Percentiles rank a stretch among this genome's conserved stretches.
These are phyloP conservation scores for Yponomeuta malinellus DNA, from an alignment of 2,888 invertebrate genomes.

Conservation along the genomic window DNA sequence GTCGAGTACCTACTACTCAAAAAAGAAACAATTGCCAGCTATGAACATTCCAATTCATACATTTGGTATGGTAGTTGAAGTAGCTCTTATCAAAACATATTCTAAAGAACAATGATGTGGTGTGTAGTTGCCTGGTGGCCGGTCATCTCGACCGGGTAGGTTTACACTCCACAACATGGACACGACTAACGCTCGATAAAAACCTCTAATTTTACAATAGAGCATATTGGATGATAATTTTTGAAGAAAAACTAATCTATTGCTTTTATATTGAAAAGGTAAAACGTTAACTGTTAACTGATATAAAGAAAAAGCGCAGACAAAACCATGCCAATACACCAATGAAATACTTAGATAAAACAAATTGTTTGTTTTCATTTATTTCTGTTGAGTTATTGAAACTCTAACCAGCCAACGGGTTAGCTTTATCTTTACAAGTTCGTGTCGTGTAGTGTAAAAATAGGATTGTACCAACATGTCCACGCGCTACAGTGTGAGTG, in stretches of 20 bases:
- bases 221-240: not conserved
- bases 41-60: constrained; percentile 46
- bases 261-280: too few relatives aligned
- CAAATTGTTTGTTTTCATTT: too few relatives aligned
- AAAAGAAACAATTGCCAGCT: constrained; percentile 54
- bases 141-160: constrained; percentile 32
- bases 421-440: constrained; percentile 5
- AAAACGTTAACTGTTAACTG: too few relatives aligned
- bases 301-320: too few relatives aligned
- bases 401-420: too few relatives aligned
- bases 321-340: too few relatives aligned
- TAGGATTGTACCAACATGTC: constrained; percentile 23
- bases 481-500: constrained; percentile 33
- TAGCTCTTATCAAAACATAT: constrained; percentile 71
- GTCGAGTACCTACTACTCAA: constrained; percentile 36
- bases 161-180: constrained; percentile 40
- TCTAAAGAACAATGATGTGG: constrained; percentile 66
- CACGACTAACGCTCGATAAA: not conserved
- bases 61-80: constrained; percentile 52
- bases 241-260: too few relatives aligned
- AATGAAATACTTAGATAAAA: too few relatives aligned
- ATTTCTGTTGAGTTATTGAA: too few relatives aligned
- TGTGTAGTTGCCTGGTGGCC: constrained; percentile 45
- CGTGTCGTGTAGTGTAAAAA: constrained; percentile 46
- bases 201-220: not conserved